These are phyloP conservation scores for Lepisosteus osseus DNA, from an alignment of 2,113 vertebrate species.

Conservation along the genomic window DNA sequence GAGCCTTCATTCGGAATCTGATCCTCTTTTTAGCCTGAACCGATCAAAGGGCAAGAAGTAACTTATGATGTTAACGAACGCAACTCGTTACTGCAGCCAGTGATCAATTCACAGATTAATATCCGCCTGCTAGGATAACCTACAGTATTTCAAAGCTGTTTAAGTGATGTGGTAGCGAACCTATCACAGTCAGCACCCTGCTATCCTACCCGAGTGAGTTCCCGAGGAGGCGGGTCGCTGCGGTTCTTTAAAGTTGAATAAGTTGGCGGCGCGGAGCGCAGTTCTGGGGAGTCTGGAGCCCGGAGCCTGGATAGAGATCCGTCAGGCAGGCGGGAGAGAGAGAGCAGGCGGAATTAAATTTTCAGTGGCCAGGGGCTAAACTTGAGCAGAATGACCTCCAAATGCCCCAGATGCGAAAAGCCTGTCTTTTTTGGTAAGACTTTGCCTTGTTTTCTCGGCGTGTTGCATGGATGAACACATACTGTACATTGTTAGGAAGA, in stretches of 20 bases:
- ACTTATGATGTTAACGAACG: too few species aligned
- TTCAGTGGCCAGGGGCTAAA: not conserved
- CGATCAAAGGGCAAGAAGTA: too few species aligned
- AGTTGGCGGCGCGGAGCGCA: not conserved
- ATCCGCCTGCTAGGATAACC: too few species aligned
- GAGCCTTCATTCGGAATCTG: too few species aligned
- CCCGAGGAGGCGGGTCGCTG: conserved; percentile 9
- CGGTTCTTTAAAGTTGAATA: conserved; percentile 21
- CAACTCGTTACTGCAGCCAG: too few species aligned
- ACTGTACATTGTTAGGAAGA: too few species aligned
- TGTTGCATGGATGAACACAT: too few species aligned
- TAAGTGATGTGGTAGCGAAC: conserved; percentile 10
- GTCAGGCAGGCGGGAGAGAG: not conserved
- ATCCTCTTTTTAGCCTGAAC: too few species aligned
- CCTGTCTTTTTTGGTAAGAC: conserved; percentile 21
- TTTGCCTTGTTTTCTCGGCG: not conserved
- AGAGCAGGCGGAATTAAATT: not conserved
- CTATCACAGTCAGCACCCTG: conserved; percentile 7
- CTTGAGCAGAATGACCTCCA: conserved; percentile 12
- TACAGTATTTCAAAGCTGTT: not conserved
- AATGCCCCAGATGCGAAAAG: conserved; percentile 20
- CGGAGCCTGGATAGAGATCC: not conserved
- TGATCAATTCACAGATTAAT: too few species aligned
- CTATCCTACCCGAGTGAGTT: not conserved
- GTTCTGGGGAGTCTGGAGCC: not conserved